phyloP scores from a whole-genome alignment of 2,113 vertebrate genomes.

The Chrysochloris asiatica region DNA sequence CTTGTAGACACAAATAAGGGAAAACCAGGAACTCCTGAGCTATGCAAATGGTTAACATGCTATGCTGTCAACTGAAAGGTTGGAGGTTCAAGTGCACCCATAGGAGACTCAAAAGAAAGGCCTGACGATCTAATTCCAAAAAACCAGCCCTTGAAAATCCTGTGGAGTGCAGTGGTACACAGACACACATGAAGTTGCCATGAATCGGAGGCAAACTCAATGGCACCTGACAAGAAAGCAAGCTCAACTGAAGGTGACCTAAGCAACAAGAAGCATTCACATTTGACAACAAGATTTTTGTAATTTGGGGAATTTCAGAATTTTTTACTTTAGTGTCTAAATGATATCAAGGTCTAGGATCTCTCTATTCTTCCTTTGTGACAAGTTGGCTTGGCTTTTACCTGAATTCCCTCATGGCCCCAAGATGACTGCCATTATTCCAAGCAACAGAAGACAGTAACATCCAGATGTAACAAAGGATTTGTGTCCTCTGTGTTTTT shows the following conservation, averaged over 20 bases:
- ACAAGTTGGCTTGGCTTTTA: neutral
- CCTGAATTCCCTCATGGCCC: neutral
- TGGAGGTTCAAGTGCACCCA: neutral
- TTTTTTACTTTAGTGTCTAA: slow-evolving; percentile 32
- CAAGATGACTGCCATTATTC: neutral
- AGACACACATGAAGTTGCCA: too few relatives aligned
- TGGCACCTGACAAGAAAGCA: neutral
- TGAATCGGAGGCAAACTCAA: too few relatives aligned
- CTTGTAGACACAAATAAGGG: slow-evolving; percentile 34
- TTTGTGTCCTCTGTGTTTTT: neutral
- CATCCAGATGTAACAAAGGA: neutral
- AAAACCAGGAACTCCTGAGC: neutral
- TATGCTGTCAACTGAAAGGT: neutral
- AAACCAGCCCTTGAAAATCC: neutral
- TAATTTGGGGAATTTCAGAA: neutral
- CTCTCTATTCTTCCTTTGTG: neutral
- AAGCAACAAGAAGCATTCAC: neutral
- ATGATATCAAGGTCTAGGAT: neutral
- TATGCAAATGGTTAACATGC: neutral
- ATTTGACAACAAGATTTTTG: too few relatives aligned
- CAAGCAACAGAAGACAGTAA: neutral
- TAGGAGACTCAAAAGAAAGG: neutral
- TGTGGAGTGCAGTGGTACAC: neutral
- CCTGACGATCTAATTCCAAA: neutral
- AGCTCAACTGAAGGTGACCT: neutral